Percentiles rank a stretch among this genome's conserved stretches.
Evolutionary conservation across 2,113 vertebrate species (phyloP).

Genomic region (Hippocampus abdominalis): DNA sequence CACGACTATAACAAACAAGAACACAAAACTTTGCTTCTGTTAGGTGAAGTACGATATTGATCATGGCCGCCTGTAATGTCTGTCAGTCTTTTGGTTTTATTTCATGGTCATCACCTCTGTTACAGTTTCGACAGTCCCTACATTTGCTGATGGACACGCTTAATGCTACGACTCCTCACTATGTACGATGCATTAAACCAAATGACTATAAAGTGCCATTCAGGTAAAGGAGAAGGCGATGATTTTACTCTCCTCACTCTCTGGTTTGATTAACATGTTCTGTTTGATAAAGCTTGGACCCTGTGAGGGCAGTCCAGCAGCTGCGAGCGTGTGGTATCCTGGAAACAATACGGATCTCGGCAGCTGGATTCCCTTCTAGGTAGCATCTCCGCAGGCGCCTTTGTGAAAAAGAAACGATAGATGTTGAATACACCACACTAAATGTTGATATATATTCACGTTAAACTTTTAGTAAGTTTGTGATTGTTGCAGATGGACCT

Average conservation of each 20-base stretch:
- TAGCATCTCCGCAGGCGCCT: constrained; percentile 46
- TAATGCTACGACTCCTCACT: constrained; percentile 92
- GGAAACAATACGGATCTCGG: constrained; percentile 95
- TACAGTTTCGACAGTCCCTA: constrained; percentile 92
- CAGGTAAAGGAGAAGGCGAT: constrained; percentile 74
- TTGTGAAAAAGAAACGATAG: not conserved
- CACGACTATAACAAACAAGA: not conserved
- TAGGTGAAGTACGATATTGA: not conserved
- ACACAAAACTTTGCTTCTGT: not conserved
- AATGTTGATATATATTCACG: not conserved
- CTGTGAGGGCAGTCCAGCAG: constrained; percentile 89
- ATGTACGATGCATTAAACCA: constrained; percentile 95
- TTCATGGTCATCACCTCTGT: constrained; percentile 1
- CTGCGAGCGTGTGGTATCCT: constrained; percentile 92
- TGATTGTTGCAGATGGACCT: constrained; percentile 83
- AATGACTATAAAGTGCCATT: constrained; percentile 91
- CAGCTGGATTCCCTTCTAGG: constrained; percentile 94
- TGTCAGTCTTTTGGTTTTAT: not conserved
- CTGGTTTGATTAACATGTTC: not conserved
- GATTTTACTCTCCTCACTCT: not conserved
- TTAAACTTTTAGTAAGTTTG: not conserved
- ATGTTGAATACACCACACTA: not conserved
- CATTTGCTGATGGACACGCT: constrained; percentile 94
- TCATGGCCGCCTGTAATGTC: not conserved
- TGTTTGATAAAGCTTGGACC: constrained; percentile 81